Evolutionary conservation across 2,113 vertebrate genomes (phyloP).

Genomic region (Crypturellus undulatus): DNA sequence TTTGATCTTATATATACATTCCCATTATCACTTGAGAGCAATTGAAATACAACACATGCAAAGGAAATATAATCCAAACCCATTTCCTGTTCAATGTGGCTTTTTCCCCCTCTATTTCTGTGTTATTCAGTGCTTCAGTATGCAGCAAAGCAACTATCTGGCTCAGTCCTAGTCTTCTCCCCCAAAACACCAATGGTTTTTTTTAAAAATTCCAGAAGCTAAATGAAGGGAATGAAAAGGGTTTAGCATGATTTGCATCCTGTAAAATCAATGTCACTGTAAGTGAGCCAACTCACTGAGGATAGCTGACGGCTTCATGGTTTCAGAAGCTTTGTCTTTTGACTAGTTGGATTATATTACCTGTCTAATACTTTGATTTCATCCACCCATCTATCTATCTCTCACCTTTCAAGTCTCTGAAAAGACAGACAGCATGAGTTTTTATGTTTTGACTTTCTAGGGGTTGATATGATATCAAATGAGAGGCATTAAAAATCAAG

Average conservation of each 20-base stretch:
- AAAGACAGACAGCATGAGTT: not conserved
- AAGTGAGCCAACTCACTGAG: not conserved
- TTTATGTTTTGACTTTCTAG: not conserved
- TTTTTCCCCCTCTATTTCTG: not conserved
- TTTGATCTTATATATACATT: not conserved
- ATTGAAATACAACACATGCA: not conserved
- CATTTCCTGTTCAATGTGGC: not conserved
- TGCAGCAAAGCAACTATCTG: not conserved
- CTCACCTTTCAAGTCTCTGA: not conserved
- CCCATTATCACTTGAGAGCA: not conserved
- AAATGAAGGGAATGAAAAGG: not conserved
- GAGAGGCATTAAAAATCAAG: not conserved
- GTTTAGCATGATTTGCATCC: not conserved
- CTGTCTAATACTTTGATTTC: not conserved
- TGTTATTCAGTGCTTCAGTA: not conserved
- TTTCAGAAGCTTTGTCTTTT: not conserved
- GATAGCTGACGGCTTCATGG: not conserved
- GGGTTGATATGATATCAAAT: not conserved
- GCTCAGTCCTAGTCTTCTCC: not conserved
- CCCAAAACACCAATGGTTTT: not conserved
- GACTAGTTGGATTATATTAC: not conserved
- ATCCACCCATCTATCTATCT: not conserved
- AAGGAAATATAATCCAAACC: too few species aligned
- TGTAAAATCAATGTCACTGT: not conserved
- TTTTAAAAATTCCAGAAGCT: not conserved